Percentiles rank a stretch among this genome's conserved stretches.
Evolutionary conservation across 2,113 vertebrate genomes (phyloP).

Genomic region (Podarcis cretensis): DNA sequence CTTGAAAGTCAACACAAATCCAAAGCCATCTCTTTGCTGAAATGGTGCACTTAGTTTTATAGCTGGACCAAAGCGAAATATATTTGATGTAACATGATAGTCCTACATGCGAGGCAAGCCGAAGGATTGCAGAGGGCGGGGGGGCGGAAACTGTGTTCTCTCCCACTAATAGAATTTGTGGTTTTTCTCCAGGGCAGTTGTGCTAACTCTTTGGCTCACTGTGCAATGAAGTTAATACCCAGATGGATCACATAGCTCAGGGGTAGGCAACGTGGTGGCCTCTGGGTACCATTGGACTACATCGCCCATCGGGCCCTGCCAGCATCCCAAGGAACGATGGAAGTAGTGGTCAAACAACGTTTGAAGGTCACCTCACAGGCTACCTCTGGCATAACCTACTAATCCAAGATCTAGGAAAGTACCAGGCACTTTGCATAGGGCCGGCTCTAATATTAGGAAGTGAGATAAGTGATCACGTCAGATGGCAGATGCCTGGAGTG

Average conservation of each 20-base stretch:
- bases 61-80: neutral
- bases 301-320: no score
- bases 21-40: constrained; percentile 37
- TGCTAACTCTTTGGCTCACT: neutral
- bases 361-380: no score
- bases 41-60: constrained; percentile 39
- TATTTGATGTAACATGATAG: neutral
- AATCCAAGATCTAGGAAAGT: neutral
- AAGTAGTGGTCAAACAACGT: no score
- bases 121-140: neutral
- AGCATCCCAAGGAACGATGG: no score
- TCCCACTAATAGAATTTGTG: neutral
- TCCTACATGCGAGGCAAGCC: neutral
- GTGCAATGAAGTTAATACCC: neutral
- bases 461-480: no score
- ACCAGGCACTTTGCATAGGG: no score
- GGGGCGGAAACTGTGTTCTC: neutral
- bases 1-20: constrained; percentile 47
- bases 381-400: no score
- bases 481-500: no score
- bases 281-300: no score
- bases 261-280: no score
- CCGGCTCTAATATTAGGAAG: no score
- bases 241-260: neutral
- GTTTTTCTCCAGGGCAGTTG: neutral